phyloP scores from a whole-genome alignment of 2,113 vertebrate species.

The Etia nguti region DNA sequence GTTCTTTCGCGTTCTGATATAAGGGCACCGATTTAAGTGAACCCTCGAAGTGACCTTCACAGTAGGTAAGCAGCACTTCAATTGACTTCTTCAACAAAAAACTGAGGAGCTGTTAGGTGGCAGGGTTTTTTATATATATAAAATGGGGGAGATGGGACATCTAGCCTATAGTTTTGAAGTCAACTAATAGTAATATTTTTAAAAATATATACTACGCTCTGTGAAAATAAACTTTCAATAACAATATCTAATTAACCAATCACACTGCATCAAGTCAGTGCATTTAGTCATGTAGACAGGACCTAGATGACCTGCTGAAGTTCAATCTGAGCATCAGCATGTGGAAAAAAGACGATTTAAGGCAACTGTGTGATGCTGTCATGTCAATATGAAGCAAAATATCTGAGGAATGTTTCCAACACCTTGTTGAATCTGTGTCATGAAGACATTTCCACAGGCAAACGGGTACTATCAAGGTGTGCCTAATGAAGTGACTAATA shows the following conservation, averaged over 20 bases:
- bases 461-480: background rate
- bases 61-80: background rate
- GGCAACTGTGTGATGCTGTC: background rate
- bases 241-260: background rate
- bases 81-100: background rate
- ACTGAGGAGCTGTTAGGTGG: background rate
- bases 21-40: background rate
- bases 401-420: background rate
- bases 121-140: background rate
- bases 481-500: background rate
- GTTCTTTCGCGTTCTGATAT: slow-evolving; percentile 1
- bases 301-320: background rate
- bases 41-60: background rate
- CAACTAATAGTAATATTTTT: background rate
- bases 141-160: background rate
- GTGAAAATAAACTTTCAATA: no score
- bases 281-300: background rate
- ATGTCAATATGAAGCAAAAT: background rate
- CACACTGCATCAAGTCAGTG: background rate
- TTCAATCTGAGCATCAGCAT: background rate
- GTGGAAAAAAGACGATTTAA: background rate
- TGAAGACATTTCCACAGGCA: background rate
- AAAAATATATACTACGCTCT: no score
- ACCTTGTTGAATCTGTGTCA: background rate
- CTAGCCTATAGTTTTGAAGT: background rate